These are phyloP conservation scores for Zeugodacus cucurbitae DNA, from an alignment of 1,140 invertebrate species.

Conservation along the genomic window DNA sequence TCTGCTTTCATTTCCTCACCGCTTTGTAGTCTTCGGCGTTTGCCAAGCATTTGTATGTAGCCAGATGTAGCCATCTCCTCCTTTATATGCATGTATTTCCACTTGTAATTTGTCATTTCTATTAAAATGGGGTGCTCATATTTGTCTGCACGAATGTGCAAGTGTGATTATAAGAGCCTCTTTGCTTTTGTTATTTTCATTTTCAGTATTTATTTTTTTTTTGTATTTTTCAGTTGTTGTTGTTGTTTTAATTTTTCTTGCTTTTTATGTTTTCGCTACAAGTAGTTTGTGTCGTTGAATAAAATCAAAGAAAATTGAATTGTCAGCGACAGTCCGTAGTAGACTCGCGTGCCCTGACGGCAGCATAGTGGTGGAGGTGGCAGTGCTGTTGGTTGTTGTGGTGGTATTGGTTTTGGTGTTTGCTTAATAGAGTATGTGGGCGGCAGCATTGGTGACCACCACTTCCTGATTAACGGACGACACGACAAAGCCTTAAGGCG, in stretches of 20 bases:
- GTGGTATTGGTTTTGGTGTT: background rate
- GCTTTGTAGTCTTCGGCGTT: background rate
- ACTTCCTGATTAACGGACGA: background rate
- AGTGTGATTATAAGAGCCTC: background rate
- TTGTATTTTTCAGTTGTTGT: background rate
- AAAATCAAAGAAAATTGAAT: background rate
- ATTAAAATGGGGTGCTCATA: background rate
- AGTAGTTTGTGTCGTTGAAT: background rate
- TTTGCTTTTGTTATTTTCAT: background rate
- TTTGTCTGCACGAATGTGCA: background rate
- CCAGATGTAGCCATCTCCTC: background rate
- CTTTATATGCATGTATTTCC: background rate
- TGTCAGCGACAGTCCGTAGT: background rate
- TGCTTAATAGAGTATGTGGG: background rate
- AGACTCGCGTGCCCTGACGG: background rate
- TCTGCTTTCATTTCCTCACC: background rate
- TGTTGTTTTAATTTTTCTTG: background rate
- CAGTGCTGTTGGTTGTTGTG: background rate
- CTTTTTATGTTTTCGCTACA: background rate
- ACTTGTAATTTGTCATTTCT: conserved; percentile 21
- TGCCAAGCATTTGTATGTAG: background rate
- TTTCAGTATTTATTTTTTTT: background rate
- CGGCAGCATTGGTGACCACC: background rate
- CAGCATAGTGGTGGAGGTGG: background rate
- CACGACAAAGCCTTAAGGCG: background rate